A percentile compares a stretch with the other conserved stretches of the same genome.
Conservation (phyloP, 2,113 vertebrate genomes). For the Strix uralensis region DNA sequence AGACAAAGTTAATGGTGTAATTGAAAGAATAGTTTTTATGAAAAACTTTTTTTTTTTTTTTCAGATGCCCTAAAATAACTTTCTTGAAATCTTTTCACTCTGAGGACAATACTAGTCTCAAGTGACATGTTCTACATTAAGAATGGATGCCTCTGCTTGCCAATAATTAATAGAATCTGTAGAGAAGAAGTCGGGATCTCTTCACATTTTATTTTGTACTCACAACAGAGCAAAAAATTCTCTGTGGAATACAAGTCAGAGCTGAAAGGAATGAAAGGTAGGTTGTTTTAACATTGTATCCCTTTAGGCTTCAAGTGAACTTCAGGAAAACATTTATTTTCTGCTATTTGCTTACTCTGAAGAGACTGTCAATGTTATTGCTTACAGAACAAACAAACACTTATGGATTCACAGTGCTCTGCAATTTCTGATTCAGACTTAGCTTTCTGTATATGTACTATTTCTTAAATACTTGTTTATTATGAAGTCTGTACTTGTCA, state of each 20-base stretch:
- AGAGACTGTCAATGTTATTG: not conserved
- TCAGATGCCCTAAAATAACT: not conserved
- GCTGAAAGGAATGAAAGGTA: not conserved
- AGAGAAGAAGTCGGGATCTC: not conserved
- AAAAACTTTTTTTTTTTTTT: not conserved
- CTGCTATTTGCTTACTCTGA: not conserved
- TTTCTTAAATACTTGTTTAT: not conserved
- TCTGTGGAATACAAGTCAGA: not conserved
- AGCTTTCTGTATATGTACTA: not conserved
- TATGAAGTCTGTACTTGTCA: not conserved
- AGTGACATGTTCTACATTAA: not conserved
- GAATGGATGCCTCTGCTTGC: not conserved
- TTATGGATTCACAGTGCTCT: not conserved
- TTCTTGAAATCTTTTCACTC: not conserved
- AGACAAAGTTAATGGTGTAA: not conserved
- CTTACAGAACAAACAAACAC: not conserved
- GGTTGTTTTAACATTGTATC: not conserved
- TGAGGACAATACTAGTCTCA: not conserved
- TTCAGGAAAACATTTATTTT: slow-evolving; percentile 16
- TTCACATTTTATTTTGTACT: not conserved
- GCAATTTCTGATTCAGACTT: not conserved
- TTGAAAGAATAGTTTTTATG: not conserved
- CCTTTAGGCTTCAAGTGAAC: slow-evolving; percentile 23
- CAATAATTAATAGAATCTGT: not conserved
- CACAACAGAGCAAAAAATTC: not conserved